Base-by-base conservation (phyloP, 1,140 invertebrate species). In the Aphaenogaster ashmeadi region DNA sequence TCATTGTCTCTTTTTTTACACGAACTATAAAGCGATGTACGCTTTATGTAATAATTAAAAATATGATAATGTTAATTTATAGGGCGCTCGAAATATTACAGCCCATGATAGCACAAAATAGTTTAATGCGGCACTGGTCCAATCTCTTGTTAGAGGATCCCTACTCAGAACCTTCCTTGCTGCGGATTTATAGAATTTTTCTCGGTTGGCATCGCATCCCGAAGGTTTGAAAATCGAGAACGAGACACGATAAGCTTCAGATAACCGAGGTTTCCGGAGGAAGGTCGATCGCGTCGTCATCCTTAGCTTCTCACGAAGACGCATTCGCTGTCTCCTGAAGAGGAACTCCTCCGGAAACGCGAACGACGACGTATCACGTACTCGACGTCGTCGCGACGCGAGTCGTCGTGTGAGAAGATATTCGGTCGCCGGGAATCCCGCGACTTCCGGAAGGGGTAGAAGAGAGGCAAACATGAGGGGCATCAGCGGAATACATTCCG, bases 401-500 rank as follows among this genome's bases (percentile, higher is more conserved):
- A 33, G 13, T 41, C 8, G 5, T 56, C 21, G 1, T 27, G 41
- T 58, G 38, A 21, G 27, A 62, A 33, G 74, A 78, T 27, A 60
- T 18, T 56, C 54, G 33, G 33, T 44, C 38, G 38, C 36, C n/a
- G 52, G n/a, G n/a, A 52, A 41, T 36, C n/a, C 27, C 69, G 66
- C 27, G 79, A 72, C 21, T 54, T 69, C 1, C 47, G 38, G n/a
- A 11, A 3, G 15, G 21, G 11, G 27, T 1, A 38, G 18, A 15
- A 62, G n/a, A 44, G 36, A 13, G 21, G 44, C 21, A 15, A 15
- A 56, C n/a, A 27, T 27, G 52, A 9, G 56, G 3, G n/a, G n/a
- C n/a, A n/a, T n/a, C 36, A 7, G 60, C 44, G n/a, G 60, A 77
- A 77, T 77, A 62, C 58, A 38, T 86, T 62, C 83, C 38, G 75